These are phyloP conservation scores for Caenorhabditis brenneri DNA, from an alignment of 1,140 invertebrate species.

Conservation along the genomic window DNA sequence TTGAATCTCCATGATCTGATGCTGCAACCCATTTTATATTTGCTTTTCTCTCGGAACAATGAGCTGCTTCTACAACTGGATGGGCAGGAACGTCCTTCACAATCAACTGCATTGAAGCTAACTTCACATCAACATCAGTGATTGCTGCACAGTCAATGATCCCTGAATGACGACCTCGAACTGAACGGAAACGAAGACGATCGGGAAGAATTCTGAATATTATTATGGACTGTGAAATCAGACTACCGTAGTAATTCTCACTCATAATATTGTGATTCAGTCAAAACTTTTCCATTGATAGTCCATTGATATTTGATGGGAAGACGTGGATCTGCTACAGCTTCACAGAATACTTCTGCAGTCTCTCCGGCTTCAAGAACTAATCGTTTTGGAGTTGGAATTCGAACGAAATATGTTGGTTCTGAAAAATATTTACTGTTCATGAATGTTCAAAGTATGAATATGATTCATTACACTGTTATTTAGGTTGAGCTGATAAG, in stretches of 20 bases:
- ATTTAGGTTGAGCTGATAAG: too few species aligned
- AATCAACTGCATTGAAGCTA: conserved; percentile 76
- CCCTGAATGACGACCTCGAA: conserved; percentile 90
- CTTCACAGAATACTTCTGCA: conserved; percentile 91
- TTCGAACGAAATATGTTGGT: conserved; percentile 65
- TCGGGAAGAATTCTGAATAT: conserved; percentile 75
- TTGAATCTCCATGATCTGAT: conserved; percentile 91
- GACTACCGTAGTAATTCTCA: not conserved
- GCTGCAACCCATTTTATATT: conserved; percentile 83
- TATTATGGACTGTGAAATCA: conserved; percentile 73
- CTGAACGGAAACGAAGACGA: conserved; percentile 85
- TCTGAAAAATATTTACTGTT: too few species aligned
- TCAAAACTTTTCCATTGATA: conserved; percentile 82
- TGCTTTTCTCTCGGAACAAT: conserved; percentile 79
- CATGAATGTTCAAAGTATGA: too few species aligned
- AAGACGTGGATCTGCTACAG: conserved; percentile 82
- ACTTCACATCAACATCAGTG: conserved; percentile 84
- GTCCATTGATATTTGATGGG: conserved; percentile 85
- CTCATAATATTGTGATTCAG: conserved; percentile 75
- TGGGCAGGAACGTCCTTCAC: conserved; percentile 84
- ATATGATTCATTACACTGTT: too few species aligned
- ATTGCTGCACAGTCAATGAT: conserved; percentile 92
- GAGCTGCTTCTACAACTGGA: conserved; percentile 77
- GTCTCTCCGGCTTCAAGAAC: conserved; percentile 85
- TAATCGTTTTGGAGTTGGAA: conserved; percentile 80